phyloP scores from a whole-genome alignment of 1,140 invertebrate species.

The Rhopalosiphum maidis region DNA sequence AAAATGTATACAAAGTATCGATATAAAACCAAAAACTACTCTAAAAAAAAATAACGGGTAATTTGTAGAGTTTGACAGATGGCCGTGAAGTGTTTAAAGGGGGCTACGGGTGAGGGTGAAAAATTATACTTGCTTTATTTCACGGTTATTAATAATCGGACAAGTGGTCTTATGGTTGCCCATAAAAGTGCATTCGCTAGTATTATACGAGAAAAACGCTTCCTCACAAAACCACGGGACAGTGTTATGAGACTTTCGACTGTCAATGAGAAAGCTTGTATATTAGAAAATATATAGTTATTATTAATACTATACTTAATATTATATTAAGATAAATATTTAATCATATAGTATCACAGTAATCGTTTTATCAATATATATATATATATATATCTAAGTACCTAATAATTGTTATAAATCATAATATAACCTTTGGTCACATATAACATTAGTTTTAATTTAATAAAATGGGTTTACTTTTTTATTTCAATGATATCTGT shows the following conservation, averaged over 20 bases:
- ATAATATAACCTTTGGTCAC: neutral
- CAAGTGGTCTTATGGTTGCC: constrained; percentile 51
- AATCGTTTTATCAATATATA: neutral
- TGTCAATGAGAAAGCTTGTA: neutral
- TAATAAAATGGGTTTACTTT: neutral
- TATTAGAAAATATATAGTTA: neutral
- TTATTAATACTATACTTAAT: neutral
- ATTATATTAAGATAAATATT: neutral
- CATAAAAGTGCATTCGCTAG: constrained; percentile 36
- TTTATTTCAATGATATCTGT: neutral
- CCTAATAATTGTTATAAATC: neutral
- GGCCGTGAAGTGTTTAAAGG: constrained; percentile 46
- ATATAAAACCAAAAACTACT: neutral
- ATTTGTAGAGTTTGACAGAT: constrained; percentile 46
- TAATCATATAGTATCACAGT: neutral
- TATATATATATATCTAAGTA: neutral
- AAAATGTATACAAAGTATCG: neutral
- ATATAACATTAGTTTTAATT: neutral
- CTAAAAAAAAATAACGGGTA: neutral
- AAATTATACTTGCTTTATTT: constrained; percentile 55
- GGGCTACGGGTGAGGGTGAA: constrained; percentile 1
- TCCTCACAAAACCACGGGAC: neutral
- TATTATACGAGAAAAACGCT: neutral
- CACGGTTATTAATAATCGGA: constrained; percentile 52
- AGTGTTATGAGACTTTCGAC: neutral